These are phyloP conservation scores for Sinocyclocheilus anophthalmus DNA, from an alignment of 2,113 vertebrate genomes.

Conservation along the genomic window DNA sequence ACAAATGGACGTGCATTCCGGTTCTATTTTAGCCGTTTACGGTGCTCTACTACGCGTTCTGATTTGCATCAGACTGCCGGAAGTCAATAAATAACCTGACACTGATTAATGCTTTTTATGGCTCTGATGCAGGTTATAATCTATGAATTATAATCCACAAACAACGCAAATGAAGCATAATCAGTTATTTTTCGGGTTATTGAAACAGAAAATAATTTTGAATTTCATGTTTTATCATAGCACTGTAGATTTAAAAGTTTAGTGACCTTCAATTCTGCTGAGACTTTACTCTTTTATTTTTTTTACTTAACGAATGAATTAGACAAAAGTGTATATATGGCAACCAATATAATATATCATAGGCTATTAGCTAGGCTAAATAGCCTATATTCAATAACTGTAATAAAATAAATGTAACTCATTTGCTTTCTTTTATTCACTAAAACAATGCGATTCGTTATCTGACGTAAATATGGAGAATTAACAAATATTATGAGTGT, in stretches of 20 bases:
- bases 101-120: conserved; percentile 46
- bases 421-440: background rate
- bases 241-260: background rate
- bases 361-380: too few relatives aligned
- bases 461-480: background rate
- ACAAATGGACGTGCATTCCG: conserved; percentile 76
- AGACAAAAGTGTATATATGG: background rate
- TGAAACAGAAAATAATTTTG: background rate
- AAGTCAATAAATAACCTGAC: conserved; percentile 60
- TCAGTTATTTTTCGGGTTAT: background rate
- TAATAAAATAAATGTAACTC: too few relatives aligned
- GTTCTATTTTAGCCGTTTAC: conserved; percentile 70
- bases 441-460: background rate
- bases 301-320: background rate
- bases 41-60: conserved; percentile 47
- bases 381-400: too few relatives aligned
- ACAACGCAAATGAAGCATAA: background rate
- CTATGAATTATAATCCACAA: background rate
- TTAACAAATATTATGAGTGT: background rate
- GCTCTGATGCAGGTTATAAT: conserved; percentile 3
- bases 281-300: background rate
- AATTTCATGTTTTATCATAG: background rate
- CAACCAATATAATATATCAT: background rate
- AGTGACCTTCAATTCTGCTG: background rate
- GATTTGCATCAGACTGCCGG: conserved; percentile 67